These are phyloP conservation scores for Sus cebifrons DNA, from an alignment of 2,797 vertebrate species.

Conservation along the genomic window DNA sequence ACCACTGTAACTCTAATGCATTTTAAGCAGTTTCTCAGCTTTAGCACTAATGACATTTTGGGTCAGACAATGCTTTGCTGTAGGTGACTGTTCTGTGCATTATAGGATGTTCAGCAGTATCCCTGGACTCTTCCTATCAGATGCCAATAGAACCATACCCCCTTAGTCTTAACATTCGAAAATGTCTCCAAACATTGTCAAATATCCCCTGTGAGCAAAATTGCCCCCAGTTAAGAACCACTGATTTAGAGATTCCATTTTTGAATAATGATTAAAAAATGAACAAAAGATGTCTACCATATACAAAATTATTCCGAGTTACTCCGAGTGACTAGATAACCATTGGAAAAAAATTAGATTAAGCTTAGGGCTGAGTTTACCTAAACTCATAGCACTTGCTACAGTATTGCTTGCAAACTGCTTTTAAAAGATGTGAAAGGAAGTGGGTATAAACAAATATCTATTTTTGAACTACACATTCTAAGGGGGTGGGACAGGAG, in stretches of 20 bases:
- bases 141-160: background rate
- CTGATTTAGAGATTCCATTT: background rate
- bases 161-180: background rate
- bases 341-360: constrained; percentile 36
- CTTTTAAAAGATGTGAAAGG: constrained; percentile 47
- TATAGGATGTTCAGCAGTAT: background rate
- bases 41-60: background rate
- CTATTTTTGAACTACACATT: constrained; percentile 42
- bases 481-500: background rate
- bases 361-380: background rate
- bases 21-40: constrained; percentile 22
- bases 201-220: background rate
- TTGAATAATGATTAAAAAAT: background rate
- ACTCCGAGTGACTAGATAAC: background rate
- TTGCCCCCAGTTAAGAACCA: background rate
- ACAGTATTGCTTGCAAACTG: background rate
- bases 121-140: background rate
- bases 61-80: background rate
- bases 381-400: background rate
- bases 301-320: constrained; percentile 19
- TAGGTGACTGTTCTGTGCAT: background rate
- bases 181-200: background rate
- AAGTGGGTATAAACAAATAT: background rate
- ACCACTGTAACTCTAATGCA: background rate
- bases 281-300: background rate